These are phyloP conservation scores for Sapayoa aenigma DNA, from an alignment of 2,113 vertebrate genomes.

Conservation along the genomic window DNA sequence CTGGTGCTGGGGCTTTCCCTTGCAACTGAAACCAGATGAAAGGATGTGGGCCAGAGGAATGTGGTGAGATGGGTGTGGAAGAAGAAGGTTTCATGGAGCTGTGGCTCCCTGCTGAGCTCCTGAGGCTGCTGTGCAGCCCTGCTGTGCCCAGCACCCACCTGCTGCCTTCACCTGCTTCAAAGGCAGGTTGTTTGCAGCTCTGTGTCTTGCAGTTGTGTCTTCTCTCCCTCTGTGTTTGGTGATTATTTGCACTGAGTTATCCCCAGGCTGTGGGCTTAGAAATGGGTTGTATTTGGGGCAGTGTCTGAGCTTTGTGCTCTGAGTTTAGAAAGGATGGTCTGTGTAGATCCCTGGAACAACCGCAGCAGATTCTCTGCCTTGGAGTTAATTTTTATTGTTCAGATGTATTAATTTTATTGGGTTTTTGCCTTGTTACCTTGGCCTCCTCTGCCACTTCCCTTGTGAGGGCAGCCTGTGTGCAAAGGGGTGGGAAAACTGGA, in stretches of 20 bases:
- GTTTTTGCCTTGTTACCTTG: neutral
- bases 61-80: neutral
- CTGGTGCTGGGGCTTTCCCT: neutral
- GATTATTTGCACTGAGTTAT: neutral
- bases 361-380: neutral
- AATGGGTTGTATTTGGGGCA: neutral
- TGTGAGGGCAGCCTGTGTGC: neutral
- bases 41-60: neutral
- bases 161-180: neutral
- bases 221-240: neutral
- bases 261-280: neutral
- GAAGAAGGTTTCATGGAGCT: neutral
- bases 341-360: neutral
- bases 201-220: accelerated
- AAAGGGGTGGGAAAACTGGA: neutral
- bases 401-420: neutral
- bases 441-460: neutral
- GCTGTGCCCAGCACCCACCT: neutral
- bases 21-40: neutral
- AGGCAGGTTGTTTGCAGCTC: neutral
- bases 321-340: neutral
- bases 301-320: neutral
- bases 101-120: neutral
- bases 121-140: neutral
- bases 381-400: neutral